Conservation (phyloP, 2,888 invertebrate genomes). For the Patella ulyssiponensis region DNA sequence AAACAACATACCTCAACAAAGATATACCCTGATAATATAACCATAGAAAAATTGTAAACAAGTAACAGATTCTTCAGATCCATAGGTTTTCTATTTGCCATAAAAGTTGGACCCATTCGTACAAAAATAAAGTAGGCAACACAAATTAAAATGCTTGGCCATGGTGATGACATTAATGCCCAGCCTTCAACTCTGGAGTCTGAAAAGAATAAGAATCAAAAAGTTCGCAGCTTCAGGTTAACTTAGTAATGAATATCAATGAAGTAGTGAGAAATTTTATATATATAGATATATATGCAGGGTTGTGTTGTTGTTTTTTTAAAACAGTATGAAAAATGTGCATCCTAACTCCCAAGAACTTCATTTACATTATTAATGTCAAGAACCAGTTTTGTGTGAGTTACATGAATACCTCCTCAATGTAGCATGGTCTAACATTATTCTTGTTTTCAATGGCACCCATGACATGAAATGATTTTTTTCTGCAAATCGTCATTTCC, state of each 20-base stretch:
- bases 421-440: too few species aligned
- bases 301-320: background rate
- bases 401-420: too few species aligned
- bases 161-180: constrained; percentile 90
- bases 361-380: too few species aligned
- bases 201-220: constrained; percentile 40
- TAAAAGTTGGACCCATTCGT: constrained; percentile 83
- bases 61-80: constrained; percentile 85
- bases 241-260: background rate
- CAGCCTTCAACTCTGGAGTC: constrained; percentile 92
- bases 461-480: too few species aligned
- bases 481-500: too few species aligned
- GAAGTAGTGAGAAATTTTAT: background rate
- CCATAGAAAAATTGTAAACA: constrained; percentile 90
- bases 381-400: too few species aligned
- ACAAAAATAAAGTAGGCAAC: constrained; percentile 87
- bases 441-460: too few species aligned
- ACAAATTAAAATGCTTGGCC: constrained; percentile 88
- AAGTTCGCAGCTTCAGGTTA: background rate
- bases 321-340: too few species aligned
- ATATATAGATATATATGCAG: background rate
- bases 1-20: constrained; percentile 86
- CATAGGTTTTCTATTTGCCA: constrained; percentile 92
- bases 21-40: constrained; percentile 90
- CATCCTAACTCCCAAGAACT: background rate